Evolutionary conservation across 2,797 vertebrate genomes (phyloP).

Genomic region (Graptemys geographica): DNA sequence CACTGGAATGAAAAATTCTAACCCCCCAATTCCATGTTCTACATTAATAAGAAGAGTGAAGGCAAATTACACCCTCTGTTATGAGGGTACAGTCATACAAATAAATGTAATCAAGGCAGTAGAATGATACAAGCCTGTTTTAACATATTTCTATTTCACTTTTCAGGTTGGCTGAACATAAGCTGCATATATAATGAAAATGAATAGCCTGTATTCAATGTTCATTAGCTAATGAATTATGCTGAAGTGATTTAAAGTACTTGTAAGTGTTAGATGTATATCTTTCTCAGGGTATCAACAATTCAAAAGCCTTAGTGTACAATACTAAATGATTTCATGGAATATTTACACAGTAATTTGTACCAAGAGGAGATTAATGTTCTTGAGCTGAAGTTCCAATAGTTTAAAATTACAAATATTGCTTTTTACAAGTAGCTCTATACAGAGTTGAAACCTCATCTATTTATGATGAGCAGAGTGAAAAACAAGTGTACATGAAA

Average conservation of each 20-base stretch:
- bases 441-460: not conserved
- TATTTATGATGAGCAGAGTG: not conserved
- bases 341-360: constrained; percentile 3
- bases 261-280: not conserved
- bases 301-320: constrained; percentile 9
- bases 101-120: constrained; percentile 22
- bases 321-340: not conserved
- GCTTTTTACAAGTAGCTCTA: not conserved
- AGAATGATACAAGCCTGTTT: constrained; percentile 32
- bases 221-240: not conserved
- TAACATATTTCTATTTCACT: constrained; percentile 41
- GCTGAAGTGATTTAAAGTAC: not conserved
- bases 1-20: not conserved
- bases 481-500: not conserved
- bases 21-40: not conserved
- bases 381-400: constrained; percentile 19
- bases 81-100: not conserved
- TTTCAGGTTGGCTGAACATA: not conserved
- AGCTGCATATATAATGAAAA: not conserved
- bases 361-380: not conserved
- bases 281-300: not conserved
- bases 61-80: not conserved
- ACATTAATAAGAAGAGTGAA: not conserved
- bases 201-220: constrained; percentile 1
- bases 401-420: not conserved